These are phyloP conservation scores for Erethizon dorsatum DNA, from an alignment of 2,797 vertebrate genomes.

Conservation along the genomic window DNA sequence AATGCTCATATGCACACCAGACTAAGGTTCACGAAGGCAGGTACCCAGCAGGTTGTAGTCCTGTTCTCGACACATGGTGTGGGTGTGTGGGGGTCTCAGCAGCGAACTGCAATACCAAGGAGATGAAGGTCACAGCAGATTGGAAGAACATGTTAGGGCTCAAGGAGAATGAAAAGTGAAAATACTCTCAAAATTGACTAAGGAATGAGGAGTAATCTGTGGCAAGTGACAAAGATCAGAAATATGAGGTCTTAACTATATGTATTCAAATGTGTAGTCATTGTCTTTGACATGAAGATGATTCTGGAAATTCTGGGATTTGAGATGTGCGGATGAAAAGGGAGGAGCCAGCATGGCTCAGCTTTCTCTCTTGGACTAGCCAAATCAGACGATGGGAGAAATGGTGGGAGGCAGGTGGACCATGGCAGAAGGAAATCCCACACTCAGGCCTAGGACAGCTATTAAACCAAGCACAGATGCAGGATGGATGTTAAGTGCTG, in stretches of 20 bases:
- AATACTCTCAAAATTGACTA: not conserved
- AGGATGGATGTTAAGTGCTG: not conserved
- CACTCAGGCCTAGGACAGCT: not conserved
- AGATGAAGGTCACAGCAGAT: not conserved
- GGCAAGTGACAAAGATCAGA: not conserved
- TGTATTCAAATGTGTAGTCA: not conserved
- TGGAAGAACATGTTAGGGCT: not conserved
- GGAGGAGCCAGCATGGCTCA: not conserved
- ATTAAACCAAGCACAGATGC: not conserved
- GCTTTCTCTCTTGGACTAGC: not conserved
- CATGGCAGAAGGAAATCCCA: not conserved
- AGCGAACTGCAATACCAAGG: not conserved
- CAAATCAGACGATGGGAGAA: not conserved
- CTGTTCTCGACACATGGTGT: fast-evolving
- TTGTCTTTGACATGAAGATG: not conserved
- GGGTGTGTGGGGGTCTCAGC: fast-evolving
- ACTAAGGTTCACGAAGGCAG: not conserved
- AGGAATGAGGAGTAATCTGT: not conserved
- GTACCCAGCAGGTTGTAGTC: not conserved
- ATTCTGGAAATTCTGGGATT: not conserved
- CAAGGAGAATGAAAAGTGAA: not conserved
- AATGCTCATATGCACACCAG: not conserved
- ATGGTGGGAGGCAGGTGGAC: not conserved
- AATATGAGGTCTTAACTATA: not conserved
- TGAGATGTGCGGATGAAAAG: not conserved